Evolutionary conservation across 2,797 vertebrate species (phyloP).

Genomic region (Hoplostethus mediterraneus): DNA sequence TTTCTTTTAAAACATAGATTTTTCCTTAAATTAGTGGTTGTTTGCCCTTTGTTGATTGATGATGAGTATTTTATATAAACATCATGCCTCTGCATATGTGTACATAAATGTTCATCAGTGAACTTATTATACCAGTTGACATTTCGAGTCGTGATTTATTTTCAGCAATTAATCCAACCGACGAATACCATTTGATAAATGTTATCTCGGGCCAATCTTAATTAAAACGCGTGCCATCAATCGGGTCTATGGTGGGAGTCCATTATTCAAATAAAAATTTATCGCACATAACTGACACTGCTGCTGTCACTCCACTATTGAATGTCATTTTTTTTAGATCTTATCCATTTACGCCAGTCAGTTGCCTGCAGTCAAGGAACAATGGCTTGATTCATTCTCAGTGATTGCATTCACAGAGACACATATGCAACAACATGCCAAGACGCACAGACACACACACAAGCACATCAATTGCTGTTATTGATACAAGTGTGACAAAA

Average conservation of each 20-base stretch:
- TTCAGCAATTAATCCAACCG: background rate
- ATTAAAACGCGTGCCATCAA: slow-evolving; percentile 25
- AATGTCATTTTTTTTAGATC: background rate
- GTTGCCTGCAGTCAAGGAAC: slow-evolving; percentile 1
- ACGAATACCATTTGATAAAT: slow-evolving; percentile 12
- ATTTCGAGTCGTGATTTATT: background rate
- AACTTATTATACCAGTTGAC: background rate
- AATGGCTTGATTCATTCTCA: slow-evolving; percentile 20
- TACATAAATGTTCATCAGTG: background rate
- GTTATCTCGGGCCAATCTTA: background rate
- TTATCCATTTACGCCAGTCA: background rate
- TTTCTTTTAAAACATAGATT: background rate
- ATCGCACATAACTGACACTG: background rate
- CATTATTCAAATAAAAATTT: background rate
- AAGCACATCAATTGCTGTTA: slow-evolving; percentile 3
- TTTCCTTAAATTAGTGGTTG: background rate
- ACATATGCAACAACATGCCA: background rate
- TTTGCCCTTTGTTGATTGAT: background rate
- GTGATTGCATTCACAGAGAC: background rate
- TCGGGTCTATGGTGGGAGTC: background rate
- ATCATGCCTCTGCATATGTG: no score
- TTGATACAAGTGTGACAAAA: slow-evolving; percentile 36
- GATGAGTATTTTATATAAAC: no score
- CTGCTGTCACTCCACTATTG: background rate
- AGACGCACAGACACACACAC: slow-evolving; percentile 12